Evolutionary conservation across 2,888 invertebrate species (phyloP).

Genomic region (Clusia tigrina): DNA sequence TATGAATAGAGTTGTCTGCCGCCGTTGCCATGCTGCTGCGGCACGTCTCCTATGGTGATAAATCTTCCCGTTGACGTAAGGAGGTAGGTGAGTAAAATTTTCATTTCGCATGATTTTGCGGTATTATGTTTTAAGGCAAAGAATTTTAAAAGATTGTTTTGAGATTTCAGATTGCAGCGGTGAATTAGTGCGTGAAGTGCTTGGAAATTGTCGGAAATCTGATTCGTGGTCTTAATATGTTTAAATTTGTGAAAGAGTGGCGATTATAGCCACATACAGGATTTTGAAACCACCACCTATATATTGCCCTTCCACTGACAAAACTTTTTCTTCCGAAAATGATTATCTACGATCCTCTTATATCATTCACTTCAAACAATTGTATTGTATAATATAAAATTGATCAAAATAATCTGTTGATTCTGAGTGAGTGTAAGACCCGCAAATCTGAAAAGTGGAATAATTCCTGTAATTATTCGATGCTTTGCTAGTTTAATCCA

Average conservation of each 20-base stretch:
- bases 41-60: slow-evolving; percentile 10
- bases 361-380: too few species aligned
- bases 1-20: too few species aligned
- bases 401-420: too few species aligned
- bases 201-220: slow-evolving; percentile 8
- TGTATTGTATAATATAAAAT: too few species aligned
- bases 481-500: too few species aligned
- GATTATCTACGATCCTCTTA: too few species aligned
- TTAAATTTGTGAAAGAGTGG: not conserved
- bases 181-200: not conserved
- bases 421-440: too few species aligned
- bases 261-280: not conserved
- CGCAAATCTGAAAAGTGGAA: too few species aligned
- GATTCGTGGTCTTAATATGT: slow-evolving; percentile 19
- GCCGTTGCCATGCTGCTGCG: slow-evolving; percentile 8
- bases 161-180: slow-evolving; percentile 12
- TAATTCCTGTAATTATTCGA: too few species aligned
- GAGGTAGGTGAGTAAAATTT: slow-evolving; percentile 26
- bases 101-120: slow-evolving; percentile 28
- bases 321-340: too few species aligned
- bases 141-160: slow-evolving; percentile 13
- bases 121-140: slow-evolving; percentile 12
- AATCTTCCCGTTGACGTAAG: slow-evolving; percentile 23
- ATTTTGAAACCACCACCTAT: too few species aligned
- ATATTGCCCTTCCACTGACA: too few species aligned